phyloP scores from a whole-genome alignment of 2,888 invertebrate species.

The Clitarchus hookeri region DNA sequence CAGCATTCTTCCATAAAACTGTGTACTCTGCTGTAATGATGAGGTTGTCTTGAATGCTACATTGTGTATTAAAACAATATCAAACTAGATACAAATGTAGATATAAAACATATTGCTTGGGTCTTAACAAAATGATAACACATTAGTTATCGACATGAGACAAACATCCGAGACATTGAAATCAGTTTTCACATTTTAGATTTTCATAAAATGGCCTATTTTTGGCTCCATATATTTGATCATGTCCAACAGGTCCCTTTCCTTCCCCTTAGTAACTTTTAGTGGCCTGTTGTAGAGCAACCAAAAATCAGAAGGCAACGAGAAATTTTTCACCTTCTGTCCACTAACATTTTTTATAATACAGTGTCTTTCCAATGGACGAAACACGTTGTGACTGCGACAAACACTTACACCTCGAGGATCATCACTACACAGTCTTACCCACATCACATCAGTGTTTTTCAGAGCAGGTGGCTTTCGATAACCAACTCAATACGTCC shows the following conservation, averaged over 20 bases:
- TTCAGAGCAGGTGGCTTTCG: not conserved
- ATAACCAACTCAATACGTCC: not conserved
- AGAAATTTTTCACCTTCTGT: no score
- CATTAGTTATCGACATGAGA: no score
- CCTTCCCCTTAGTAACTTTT: not conserved
- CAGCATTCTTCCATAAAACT: not conserved
- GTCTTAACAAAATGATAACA: no score
- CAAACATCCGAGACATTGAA: no score
- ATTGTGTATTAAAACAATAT: not conserved
- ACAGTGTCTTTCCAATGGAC: constrained; percentile 1
- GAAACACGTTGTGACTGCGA: not conserved
- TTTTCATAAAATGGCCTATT: not conserved
- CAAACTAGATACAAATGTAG: not conserved
- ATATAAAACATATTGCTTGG: not conserved
- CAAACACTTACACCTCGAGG: not conserved
- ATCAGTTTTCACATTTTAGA: not conserved
- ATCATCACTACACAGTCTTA: constrained; percentile 19
- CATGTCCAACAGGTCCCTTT: constrained; percentile 18
- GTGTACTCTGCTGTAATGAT: not conserved
- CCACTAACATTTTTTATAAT: not conserved
- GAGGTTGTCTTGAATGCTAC: not conserved
- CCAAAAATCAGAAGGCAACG: not conserved
- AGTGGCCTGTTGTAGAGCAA: not conserved
- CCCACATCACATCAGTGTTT: constrained; percentile 19
- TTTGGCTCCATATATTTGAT: not conserved